Percentiles rank a stretch among this genome's conserved stretches.
Conservation (phyloP, 2,113 vertebrate genomes). For the Leptocoma aspasia region DNA sequence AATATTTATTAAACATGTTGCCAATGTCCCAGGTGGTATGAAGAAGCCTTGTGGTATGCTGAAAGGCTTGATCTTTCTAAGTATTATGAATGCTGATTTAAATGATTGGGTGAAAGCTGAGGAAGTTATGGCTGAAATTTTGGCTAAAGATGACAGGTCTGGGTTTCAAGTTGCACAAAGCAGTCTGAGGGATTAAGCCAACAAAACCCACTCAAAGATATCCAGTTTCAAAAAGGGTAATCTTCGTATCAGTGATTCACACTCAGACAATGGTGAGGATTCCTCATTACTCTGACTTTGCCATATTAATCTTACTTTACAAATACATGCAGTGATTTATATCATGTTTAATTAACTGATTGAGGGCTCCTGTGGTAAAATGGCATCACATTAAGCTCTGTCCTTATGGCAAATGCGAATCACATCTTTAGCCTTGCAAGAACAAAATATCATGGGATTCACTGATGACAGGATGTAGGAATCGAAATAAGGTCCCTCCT, state of each 20-base stretch:
- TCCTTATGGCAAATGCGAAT: constrained; percentile 81
- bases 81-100: constrained; percentile 74
- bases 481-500: constrained; percentile 85
- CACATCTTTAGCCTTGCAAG: constrained; percentile 81
- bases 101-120: constrained; percentile 77
- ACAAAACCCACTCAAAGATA: constrained; percentile 80
- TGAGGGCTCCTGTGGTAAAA: constrained; percentile 80
- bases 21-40: constrained; percentile 72
- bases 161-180: constrained; percentile 77
- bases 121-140: constrained; percentile 82
- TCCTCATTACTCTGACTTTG: constrained; percentile 73
- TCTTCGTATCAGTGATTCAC: constrained; percentile 73
- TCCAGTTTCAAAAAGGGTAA: constrained; percentile 80
- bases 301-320: constrained; percentile 82
- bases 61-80: constrained; percentile 83
- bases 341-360: constrained; percentile 88
- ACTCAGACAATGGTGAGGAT: constrained; percentile 68
- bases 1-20: constrained; percentile 78
- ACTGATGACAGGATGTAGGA: constrained; percentile 87
- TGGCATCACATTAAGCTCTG: constrained; percentile 75
- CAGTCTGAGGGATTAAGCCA: constrained; percentile 79
- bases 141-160: constrained; percentile 83
- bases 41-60: constrained; percentile 68
- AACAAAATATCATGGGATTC: constrained; percentile 82
- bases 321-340: constrained; percentile 79